Evolutionary conservation across 2,113 vertebrate species (phyloP), one percentile per base, ranked within the genome.

Genomic region (Oplegnathus fasciatus): DNA sequence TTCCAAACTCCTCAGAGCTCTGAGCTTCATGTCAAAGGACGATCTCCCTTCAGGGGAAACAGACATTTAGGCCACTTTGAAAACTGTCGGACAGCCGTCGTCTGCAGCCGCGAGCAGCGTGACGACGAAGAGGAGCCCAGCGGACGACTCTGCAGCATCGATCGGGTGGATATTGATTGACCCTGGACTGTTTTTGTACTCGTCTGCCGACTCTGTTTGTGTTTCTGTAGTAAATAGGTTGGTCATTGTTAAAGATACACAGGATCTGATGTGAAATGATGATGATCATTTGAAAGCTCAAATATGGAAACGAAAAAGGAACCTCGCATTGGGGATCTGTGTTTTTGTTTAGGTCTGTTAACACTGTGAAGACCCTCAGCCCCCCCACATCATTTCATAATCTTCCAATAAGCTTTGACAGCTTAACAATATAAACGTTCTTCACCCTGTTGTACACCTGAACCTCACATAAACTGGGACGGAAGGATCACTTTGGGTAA

Each of bases 151-250:
- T 26, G 54, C 82, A 42, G 67, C 79, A 34, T 50, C 0, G 22
- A 78, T 28, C 11, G 2, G 55, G 61, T 26, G 15, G 55, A 28
- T 34, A 30, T 32, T 1, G 61, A 80, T 73, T 28, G 17, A 66
- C 79, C 40, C 54, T 9, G 71, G 83, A 70, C 73, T 77, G 67
- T 44, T 80, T 90, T 54, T 78, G 14, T 72, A 62, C 32, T 32
- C 0, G 22, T 73, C 61, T 73, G 71, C 71, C 57, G 80, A 32
- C 46, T 52, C 8, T 48, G 62, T 55, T 17, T 46, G 69, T 74
- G 55, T 70, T 42, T 75, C 20, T 80, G 79, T 87, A 80, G 75
- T 18, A 2, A 55, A 14, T 61, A 86, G 55, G 17, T 22, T 57
- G 22, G 10, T 64, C 2, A 1, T 32, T 50, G 28, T 48, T 74